phyloP scores from a whole-genome alignment of 2,888 invertebrate species.

The Polydesmus complanatus region DNA sequence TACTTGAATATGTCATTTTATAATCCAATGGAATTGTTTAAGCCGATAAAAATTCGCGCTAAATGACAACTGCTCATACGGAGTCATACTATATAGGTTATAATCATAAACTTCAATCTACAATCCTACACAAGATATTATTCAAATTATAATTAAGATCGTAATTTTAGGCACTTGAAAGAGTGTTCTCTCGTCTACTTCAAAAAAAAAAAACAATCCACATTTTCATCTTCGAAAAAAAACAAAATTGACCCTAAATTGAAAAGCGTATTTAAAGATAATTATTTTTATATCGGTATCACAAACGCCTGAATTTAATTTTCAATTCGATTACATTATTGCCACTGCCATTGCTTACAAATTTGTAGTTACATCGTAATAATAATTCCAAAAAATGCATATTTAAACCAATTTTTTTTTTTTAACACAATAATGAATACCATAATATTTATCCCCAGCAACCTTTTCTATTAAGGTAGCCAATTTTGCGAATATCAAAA shows the following conservation, averaged over 20 bases:
- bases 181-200: too few species aligned
- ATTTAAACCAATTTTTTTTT: too few species aligned
- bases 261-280: too few species aligned
- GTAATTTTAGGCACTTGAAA: neutral
- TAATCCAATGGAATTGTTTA: neutral
- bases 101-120: neutral
- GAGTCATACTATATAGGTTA: neutral
- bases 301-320: neutral
- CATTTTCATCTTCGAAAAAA: neutral
- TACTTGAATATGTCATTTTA: neutral
- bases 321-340: neutral
- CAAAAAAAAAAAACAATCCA: too few species aligned
- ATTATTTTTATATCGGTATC: neutral
- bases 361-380: neutral
- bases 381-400: too few species aligned
- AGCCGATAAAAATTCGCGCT: neutral
- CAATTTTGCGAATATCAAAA: too few species aligned
- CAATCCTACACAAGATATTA: neutral
- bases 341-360: neutral
- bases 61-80: neutral
- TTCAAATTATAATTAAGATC: neutral
- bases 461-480: too few species aligned
- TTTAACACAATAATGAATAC: too few species aligned
- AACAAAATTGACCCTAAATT: neutral
- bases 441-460: too few species aligned